phyloP scores from a whole-genome alignment of 1,140 invertebrate species.

The Drosophila burlai region DNA sequence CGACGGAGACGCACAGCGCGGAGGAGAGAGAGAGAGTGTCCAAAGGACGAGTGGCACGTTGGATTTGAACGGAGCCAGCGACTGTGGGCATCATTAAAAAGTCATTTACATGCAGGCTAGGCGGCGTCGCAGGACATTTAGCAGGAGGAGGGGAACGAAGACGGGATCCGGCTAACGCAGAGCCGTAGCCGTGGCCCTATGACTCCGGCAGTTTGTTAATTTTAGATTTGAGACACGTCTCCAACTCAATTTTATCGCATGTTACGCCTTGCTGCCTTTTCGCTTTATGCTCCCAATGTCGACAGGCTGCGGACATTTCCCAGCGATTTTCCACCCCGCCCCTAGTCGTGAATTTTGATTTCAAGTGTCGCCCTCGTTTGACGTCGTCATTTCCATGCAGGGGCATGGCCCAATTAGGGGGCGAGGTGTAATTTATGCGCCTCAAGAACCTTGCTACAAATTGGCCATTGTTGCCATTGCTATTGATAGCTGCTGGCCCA shows the following conservation, averaged over 20 bases:
- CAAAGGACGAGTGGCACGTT: constrained; percentile 1
- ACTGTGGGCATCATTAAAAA: constrained; percentile 76
- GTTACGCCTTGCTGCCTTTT: constrained; percentile 81
- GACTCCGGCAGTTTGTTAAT: constrained; percentile 73
- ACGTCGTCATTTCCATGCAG: constrained; percentile 61
- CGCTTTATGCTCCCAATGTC: constrained; percentile 56
- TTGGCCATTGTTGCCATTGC: constrained; percentile 74
- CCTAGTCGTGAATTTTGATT: constrained; percentile 71
- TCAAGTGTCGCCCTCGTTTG: constrained; percentile 55
- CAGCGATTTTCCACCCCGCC: constrained; percentile 3
- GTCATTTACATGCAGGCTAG: constrained; percentile 79
- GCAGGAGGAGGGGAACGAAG: constrained; percentile 10
- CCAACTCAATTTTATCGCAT: constrained; percentile 83
- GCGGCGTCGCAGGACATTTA: constrained; percentile 64
- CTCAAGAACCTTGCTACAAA: constrained; percentile 71
- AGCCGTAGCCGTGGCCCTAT: constrained; percentile 21
- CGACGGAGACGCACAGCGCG: constrained; percentile 30
- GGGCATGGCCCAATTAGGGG: constrained; percentile 68
- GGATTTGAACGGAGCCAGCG: constrained; percentile 1
- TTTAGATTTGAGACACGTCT: constrained; percentile 83
- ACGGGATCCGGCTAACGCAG: constrained; percentile 42
- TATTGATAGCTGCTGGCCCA: constrained; percentile 58
- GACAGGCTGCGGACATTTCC: constrained; percentile 37
- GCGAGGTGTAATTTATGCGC: constrained; percentile 75
- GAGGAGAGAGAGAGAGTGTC: neutral